Base-by-base conservation (phyloP, 2,888 invertebrate species). In the Morpho deidamia region DNA sequence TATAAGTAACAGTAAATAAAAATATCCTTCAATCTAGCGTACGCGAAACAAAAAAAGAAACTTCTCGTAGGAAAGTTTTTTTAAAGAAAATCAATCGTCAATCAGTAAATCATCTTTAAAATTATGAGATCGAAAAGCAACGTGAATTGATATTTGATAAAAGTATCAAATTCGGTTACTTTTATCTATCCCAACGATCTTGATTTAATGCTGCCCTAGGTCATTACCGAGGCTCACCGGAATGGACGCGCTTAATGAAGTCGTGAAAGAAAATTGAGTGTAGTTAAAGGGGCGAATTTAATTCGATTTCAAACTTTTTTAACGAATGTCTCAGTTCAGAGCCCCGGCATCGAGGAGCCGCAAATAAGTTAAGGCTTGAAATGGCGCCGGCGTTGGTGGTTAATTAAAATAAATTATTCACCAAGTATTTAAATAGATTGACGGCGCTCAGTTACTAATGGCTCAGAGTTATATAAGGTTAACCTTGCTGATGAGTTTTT, bases 211-310 rank as follows among this genome's bases (percentile, higher is more conserved):
- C 82, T 78, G 79, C 83, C 83, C 80, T 81, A 83, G 85, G 83
- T 86, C 84, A 84, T 88, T 85, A 85, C 83, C 77, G 82, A 80
- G 83, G 84, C 83, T 83, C 81, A 83, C 82, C 82, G 83, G 81
- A 83, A 86, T 83, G 79, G 83, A 77, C 79, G 74, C 81, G 80
- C 81, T 82, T 88, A 88, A 87, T 86, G 87, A 87, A 86, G 82
- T 86, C 87, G 81, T 84, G 82, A 83, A 85, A 81, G 85, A 85
- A 85, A 86, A 87, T 86, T 82, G 85, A 86, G 85, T 86, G 84
- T 83, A 84, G 83, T 84, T 82, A 85, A 87, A 87, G 83, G 85
- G 85, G 84, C 83, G 85, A 83, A 83, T 86, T 85, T 85, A 86
- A 86, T 86, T 87, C 81, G 83, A 85, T 85, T 86, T 76, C 83